Percentiles rank a stretch among this genome's conserved stretches.
Evolutionary conservation across 2,888 invertebrate species (phyloP).

Genomic region (Cantharis lateralis): DNA sequence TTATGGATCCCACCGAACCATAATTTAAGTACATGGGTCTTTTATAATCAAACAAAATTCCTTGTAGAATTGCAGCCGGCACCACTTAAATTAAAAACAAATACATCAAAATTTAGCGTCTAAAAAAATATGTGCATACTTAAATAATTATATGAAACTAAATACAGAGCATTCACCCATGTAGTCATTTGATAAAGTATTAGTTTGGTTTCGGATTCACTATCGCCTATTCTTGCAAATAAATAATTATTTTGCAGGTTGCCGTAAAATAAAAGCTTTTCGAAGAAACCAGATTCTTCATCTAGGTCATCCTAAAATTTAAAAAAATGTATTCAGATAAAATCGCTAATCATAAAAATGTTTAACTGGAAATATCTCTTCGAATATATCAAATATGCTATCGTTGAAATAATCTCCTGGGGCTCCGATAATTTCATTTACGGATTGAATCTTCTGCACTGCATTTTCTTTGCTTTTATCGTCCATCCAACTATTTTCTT

Average conservation of each 20-base stretch:
- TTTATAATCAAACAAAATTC: constrained; percentile 35
- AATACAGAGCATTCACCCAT: constrained; percentile 10
- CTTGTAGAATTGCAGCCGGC: constrained; percentile 43
- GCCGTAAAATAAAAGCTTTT: background rate
- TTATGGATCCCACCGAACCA: constrained; percentile 44
- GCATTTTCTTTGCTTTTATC: constrained; percentile 32
- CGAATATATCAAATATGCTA: constrained; percentile 30
- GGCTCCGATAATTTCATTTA: constrained; percentile 35
- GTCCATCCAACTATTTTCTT: constrained; percentile 35
- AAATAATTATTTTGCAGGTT: background rate
- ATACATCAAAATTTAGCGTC: background rate
- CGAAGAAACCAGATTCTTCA: background rate
- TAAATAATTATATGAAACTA: constrained; percentile 7
- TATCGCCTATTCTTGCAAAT: background rate
- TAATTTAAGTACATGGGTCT: constrained; percentile 45
- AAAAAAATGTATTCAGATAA: background rate
- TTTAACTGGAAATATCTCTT: constrained; percentile 15
- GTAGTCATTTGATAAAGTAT: background rate
- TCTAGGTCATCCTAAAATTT: background rate
- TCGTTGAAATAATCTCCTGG: constrained; percentile 38
- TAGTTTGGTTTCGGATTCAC: background rate
- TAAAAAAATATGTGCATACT: background rate
- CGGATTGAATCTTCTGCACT: constrained; percentile 29
- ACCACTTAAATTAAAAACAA: constrained; percentile 39
- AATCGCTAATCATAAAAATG: background rate